These are phyloP conservation scores for Nomada fucata DNA, from an alignment of 2,888 invertebrate genomes.

Conservation along the genomic window DNA sequence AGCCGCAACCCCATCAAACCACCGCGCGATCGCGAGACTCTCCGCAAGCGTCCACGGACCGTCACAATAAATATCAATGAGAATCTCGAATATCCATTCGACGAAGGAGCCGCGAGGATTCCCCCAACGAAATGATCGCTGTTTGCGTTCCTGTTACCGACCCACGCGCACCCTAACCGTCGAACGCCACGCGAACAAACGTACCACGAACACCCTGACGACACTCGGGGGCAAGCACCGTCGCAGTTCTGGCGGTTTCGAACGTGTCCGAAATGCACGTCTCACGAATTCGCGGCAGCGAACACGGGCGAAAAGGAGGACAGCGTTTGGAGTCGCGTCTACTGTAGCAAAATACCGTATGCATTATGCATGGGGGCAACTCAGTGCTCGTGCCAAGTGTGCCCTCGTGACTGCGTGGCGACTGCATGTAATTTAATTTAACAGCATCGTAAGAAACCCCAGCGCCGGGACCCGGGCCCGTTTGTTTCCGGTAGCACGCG, in stretches of 20 bases:
- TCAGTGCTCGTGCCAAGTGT: constrained; percentile 80
- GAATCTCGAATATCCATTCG: too few relatives aligned
- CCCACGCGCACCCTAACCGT: too few relatives aligned
- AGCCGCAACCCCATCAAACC: too few relatives aligned
- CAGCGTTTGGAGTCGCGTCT: constrained; percentile 62
- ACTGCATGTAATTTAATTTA: constrained; percentile 82
- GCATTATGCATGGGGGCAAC: constrained; percentile 80
- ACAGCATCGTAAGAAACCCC: constrained; percentile 79
- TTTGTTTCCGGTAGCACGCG: constrained; percentile 56
- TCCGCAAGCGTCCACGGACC: too few relatives aligned
- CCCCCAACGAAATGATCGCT: too few relatives aligned
- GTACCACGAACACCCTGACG: too few relatives aligned
- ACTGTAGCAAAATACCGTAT: constrained; percentile 80
- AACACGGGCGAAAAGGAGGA: constrained; percentile 21
- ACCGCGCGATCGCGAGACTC: too few relatives aligned
- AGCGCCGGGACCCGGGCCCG: constrained; percentile 54
- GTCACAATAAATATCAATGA: too few relatives aligned
- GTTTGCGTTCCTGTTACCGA: too few relatives aligned
- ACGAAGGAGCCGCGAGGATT: too few relatives aligned
- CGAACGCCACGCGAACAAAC: too few relatives aligned
- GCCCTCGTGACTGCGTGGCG: constrained; percentile 79
- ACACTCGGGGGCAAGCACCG: too few relatives aligned
- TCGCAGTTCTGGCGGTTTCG: background rate
- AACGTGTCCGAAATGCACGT: constrained; percentile 52
- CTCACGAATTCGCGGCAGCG: constrained; percentile 61